phyloP scores from a whole-genome alignment of 2,888 invertebrate genomes.

The Tetramorium bicarinatum region DNA sequence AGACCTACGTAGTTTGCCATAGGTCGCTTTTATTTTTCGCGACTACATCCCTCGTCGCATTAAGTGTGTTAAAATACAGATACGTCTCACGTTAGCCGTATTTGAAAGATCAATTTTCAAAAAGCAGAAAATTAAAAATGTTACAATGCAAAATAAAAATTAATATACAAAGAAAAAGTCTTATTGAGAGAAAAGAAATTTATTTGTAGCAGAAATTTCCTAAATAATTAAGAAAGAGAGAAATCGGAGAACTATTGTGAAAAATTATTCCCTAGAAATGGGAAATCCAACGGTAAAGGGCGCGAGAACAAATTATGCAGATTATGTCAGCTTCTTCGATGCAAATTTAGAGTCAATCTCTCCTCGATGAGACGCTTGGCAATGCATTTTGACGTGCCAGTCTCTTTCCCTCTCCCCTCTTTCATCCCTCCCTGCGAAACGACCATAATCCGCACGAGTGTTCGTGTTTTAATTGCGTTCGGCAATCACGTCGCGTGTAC shows the following conservation, averaged over 20 bases:
- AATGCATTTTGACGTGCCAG: constrained; percentile 3
- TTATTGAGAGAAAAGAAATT: neutral
- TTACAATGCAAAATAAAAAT: neutral
- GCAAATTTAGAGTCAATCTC: constrained; percentile 29
- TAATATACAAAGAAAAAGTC: neutral
- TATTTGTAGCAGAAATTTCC: neutral
- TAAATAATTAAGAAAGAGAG: neutral
- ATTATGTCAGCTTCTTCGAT: constrained; percentile 26
- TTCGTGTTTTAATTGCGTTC: constrained; percentile 42
- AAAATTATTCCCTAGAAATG: neutral
- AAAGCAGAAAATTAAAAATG: neutral
- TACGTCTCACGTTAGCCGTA: neutral
- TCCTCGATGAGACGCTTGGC: neutral
- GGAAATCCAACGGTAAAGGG: neutral
- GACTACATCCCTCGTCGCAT: neutral
- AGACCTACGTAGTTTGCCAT: neutral
- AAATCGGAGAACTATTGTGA: neutral
- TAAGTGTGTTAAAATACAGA: neutral
- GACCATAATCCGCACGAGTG: constrained; percentile 3
- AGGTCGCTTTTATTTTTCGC: constrained; percentile 12
- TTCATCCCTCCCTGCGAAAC: neutral
- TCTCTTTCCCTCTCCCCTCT: neutral
- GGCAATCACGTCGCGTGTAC: constrained; percentile 27
- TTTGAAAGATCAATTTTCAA: neutral
- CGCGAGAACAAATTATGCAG: neutral